phyloP scores from a whole-genome alignment of 1,140 invertebrate genomes.

The Drosophila fuyamai region DNA sequence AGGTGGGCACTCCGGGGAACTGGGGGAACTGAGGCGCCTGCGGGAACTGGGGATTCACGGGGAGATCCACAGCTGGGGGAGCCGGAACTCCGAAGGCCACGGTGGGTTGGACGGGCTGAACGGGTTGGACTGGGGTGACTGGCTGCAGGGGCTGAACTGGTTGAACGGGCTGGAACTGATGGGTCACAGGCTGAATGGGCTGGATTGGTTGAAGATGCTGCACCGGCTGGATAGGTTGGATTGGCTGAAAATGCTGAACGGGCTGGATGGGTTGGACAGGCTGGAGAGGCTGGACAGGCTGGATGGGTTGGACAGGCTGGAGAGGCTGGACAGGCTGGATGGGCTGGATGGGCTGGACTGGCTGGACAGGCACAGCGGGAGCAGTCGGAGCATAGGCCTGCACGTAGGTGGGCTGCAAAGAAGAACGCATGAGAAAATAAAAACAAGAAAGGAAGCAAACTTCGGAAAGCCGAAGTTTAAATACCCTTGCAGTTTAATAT shows the following conservation, averaged over 20 bases:
- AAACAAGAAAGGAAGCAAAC: too few relatives aligned
- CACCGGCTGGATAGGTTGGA: constrained; percentile 52
- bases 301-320: constrained; percentile 7
- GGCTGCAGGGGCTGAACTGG: constrained; percentile 45
- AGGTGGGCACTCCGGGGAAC: constrained; percentile 41
- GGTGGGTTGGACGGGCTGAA: constrained; percentile 17
- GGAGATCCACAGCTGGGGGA: constrained; percentile 18
- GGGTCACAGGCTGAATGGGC: constrained; percentile 20
- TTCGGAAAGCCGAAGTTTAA: too few relatives aligned
- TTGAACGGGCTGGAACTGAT: constrained; percentile 15
- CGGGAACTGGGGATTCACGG: constrained; percentile 17
- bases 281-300: constrained; percentile 21
- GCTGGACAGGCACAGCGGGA: constrained; percentile 38
- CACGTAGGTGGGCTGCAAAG: constrained; percentile 50
- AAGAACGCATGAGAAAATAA: background rate
- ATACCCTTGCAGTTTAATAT: too few relatives aligned
- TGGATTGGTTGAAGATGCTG: constrained; percentile 27
- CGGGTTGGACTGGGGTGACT: constrained; percentile 36
- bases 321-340: constrained; percentile 16
- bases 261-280: constrained; percentile 30
- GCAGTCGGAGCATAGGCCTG: constrained; percentile 46
- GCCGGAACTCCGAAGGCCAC: constrained; percentile 18
- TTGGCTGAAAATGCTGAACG: constrained; percentile 21
- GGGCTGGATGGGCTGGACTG: constrained; percentile 6
- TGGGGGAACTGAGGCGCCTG: constrained; percentile 37